Conservation (phyloP, 2,888 invertebrate species). For the Microplitis deprimator region DNA sequence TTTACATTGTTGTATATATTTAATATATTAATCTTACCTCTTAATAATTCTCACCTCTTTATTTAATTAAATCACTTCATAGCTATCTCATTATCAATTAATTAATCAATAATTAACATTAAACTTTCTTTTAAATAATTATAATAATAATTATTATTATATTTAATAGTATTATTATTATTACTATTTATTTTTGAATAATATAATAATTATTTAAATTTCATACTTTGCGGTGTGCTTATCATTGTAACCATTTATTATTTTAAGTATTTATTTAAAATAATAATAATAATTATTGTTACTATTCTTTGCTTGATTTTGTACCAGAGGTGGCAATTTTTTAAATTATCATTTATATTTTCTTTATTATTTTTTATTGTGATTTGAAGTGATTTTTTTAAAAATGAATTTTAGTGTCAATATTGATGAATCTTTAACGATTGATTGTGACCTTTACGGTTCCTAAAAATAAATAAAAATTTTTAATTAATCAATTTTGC, state of each 20-base stretch:
- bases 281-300: slow-evolving; percentile 16
- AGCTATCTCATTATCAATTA: not conserved
- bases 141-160: slow-evolving; percentile 49
- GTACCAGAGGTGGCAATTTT: slow-evolving; percentile 26
- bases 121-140: slow-evolving; percentile 51
- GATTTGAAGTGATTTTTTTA: slow-evolving; percentile 2
- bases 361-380: not conserved
- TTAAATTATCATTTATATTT: not conserved
- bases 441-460: slow-evolving; percentile 69
- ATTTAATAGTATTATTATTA: slow-evolving; percentile 23
- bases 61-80: slow-evolving; percentile 18
- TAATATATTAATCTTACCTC: not conserved
- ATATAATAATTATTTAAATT: slow-evolving; percentile 27
- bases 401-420: not conserved
- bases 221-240: slow-evolving; percentile 5
- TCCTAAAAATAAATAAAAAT: slow-evolving; percentile 59
- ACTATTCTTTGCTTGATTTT: slow-evolving; percentile 23
- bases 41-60: not conserved
- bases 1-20: not conserved
- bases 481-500: not conserved
- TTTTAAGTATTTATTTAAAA: slow-evolving; percentile 19
- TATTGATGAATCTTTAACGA: slow-evolving; percentile 54
- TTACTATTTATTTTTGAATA: slow-evolving; percentile 50
- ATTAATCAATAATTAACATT: slow-evolving; percentile 28
- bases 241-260: slow-evolving; percentile 19